phyloP scores from a whole-genome alignment of 2,797 vertebrate species.

The Sandelia bainsii region DNA sequence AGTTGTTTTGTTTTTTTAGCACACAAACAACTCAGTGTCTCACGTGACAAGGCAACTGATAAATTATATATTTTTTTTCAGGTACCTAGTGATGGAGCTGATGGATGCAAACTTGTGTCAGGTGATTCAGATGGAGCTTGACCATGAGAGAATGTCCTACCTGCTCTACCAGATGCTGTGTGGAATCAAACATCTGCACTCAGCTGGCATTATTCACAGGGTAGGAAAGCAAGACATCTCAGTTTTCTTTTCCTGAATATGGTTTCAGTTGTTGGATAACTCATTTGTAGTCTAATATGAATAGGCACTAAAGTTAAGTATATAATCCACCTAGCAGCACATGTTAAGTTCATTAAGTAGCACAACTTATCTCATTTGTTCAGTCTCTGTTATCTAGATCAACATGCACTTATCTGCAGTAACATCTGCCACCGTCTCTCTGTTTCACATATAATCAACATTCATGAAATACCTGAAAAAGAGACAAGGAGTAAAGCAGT shows the following conservation, averaged over 20 bases:
- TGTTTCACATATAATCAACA: not conserved
- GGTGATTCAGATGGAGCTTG: slow-evolving; percentile 99
- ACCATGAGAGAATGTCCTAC: slow-evolving; percentile 99
- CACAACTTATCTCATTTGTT: too few relatives aligned
- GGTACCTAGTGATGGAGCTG: slow-evolving; percentile 98
- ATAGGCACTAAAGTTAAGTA: not conserved
- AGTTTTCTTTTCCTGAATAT: not conserved
- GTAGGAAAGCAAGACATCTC: slow-evolving; percentile 79
- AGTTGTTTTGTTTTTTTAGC: not conserved
- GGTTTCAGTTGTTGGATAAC: not conserved
- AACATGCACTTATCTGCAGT: too few relatives aligned
- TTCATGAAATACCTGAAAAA: not conserved
- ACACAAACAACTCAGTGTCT: not conserved
- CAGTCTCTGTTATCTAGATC: too few relatives aligned
- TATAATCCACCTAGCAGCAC: too few relatives aligned
- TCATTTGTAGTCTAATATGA: not conserved
- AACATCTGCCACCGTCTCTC: too few relatives aligned
- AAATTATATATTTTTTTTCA: slow-evolving; percentile 63
- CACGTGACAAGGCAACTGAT: not conserved
- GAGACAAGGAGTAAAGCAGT: not conserved
- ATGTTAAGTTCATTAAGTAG: too few relatives aligned
- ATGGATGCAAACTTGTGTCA: slow-evolving; percentile 99
- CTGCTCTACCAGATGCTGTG: slow-evolving; percentile 99
- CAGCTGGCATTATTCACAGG: slow-evolving; percentile 99
- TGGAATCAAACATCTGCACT: slow-evolving; percentile 99